phyloP scores from a whole-genome alignment of 2,113 vertebrate genomes.

The Carollia perspicillata region DNA sequence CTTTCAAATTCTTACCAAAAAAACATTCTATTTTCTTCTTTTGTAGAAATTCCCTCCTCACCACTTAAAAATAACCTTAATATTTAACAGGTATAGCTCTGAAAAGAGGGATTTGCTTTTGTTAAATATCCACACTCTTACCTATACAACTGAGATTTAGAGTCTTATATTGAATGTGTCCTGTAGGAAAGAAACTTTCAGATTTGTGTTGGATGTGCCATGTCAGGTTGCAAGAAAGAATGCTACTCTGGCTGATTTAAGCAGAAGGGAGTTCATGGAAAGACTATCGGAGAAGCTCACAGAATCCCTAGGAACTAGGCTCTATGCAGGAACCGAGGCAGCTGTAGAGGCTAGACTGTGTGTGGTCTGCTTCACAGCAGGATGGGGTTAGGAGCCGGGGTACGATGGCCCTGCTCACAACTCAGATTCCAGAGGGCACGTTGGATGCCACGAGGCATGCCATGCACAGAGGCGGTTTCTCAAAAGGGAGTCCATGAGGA shows the following conservation, averaged over 20 bases:
- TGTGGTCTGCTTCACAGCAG: not conserved
- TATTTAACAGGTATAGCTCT: conserved; percentile 6
- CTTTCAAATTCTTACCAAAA: not conserved
- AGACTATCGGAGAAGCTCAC: not conserved
- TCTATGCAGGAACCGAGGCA: not conserved
- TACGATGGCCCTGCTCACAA: not conserved
- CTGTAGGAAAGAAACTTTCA: not conserved
- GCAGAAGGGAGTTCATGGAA: not conserved
- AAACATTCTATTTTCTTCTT: not conserved
- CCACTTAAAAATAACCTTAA: not conserved
- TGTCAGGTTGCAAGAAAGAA: not conserved
- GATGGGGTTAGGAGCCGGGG: not conserved
- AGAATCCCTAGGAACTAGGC: not conserved
- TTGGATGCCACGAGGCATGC: not conserved
- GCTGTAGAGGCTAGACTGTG: not conserved
- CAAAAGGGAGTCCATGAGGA: not conserved
- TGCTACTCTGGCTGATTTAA: not conserved
- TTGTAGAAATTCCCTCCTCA: not conserved
- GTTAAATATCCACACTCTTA: conserved; percentile 14
- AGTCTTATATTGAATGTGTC: not conserved
- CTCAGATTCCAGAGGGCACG: not conserved
- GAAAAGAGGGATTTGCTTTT: conserved; percentile 47
- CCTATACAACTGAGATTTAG: not conserved
- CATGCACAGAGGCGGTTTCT: not conserved
- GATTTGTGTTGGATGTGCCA: not conserved